Evolutionary conservation across 2,888 invertebrate species (phyloP), one percentile per base, ranked within the genome.

Genomic region (Prosopocoilus inquinatus): DNA sequence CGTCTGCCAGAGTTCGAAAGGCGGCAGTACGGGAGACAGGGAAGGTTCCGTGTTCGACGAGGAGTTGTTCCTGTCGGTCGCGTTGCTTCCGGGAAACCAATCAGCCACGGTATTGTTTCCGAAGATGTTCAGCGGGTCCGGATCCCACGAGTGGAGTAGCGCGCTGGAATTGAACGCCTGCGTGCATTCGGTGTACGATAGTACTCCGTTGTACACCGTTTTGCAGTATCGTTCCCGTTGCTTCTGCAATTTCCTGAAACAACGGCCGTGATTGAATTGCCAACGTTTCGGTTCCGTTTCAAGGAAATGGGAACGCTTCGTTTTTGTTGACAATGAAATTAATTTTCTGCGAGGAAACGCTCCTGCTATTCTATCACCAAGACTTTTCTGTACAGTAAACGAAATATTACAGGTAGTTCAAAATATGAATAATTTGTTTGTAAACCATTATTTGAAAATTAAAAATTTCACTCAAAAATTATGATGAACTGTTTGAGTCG

Each of bases 1-100:
- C 9, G 94, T 91, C 78, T 94, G 86, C 94, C 96, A 95, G 47
- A 93, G 80, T 55, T 89, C 88, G 76, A 96, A 95, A 3, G 94
- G 94, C 49, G 92, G 90, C 65, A 90, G 77, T 11, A 89, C 88
- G 59, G 85, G 83, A 65, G 69, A 67, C 45, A 76, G 67, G 15
- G 66, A 60, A 28, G 63, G 61, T 39, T 70, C 68, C 20, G 67
- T 60, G 35, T 66, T 63, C 9, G 66, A 54, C 45, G 55, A 55
- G 39, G 58, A 55, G 33, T 57, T 54, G 51, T 53, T 61, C 44
- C 50, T 60, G 38, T 61, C 58, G 28, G 64, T 63, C 32, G 51
- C 33, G 46, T 59, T 64, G 16, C 47, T 51, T 15, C 55, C 49
- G 32, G 45, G 36, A 38, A 58, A 50, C 62, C 62, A 62, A 41